Evolutionary conservation across 1,140 invertebrate genomes (phyloP), one percentile per base, ranked within the genome.

Genomic region (Ceratosolen fusciceps): DNA sequence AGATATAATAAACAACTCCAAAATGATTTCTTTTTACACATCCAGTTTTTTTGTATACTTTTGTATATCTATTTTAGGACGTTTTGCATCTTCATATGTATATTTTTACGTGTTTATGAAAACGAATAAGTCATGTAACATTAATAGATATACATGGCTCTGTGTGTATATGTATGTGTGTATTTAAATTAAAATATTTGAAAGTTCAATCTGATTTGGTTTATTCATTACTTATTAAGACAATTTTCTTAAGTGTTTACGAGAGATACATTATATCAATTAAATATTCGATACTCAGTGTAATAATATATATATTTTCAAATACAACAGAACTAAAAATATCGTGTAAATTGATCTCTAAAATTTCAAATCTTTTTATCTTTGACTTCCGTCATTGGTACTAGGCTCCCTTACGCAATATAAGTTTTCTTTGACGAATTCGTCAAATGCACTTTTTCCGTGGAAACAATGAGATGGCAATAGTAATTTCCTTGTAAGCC

Each of bases 271-370:
- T 84, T 83, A 86, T 89, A 87, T 82, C 85, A 88, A 87, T 85
- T 82, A 82, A 85, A 86, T 88, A 87, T 87, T 88, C 84, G 87
- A 87, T 89, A 85, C 84, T 89, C 88, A 86, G 76, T 86, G 82
- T 84, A 89, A 86, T 86, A 85, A 85, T 87, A 52, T 52, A 90
- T 87, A 88, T 86, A 86, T 86, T 89, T 90, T 90, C 86, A 90
- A 89, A 90, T 89, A 89, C 84, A 90, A 87, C 83, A 85, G 81
- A 90, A 88, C 85, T 88, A 88, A 88, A 88, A 87, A 85, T 87
- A 88, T 84, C 26, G 80, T 87, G 84, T 85, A 86, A 86, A 83
- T 83, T 77, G 72, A 76, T 72, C 58, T 76, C 79, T 80, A 80
- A 76, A 80, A 77, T 72, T 80, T 78, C 54, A 73, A 76, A 77